phyloP scores from a whole-genome alignment of 2,888 invertebrate species.

The Osedax fenrisi region DNA sequence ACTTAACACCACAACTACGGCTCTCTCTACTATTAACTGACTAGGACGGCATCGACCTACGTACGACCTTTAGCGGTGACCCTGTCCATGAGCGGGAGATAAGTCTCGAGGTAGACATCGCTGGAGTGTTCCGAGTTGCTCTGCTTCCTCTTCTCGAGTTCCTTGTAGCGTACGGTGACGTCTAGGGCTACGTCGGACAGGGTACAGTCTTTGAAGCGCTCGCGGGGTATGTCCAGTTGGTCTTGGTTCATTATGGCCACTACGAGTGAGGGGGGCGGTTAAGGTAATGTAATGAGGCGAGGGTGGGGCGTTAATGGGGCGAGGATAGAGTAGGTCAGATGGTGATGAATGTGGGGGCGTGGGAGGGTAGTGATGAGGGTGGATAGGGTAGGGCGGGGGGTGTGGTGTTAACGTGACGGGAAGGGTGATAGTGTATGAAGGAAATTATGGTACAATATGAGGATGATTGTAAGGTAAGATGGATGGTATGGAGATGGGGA shows the following conservation, averaged over 20 bases:
- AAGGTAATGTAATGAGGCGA: neutral
- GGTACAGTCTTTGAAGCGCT: neutral
- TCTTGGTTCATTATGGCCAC: neutral
- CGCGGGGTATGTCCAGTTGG: neutral
- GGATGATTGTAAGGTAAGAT: too few species aligned
- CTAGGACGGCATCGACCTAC: too few species aligned
- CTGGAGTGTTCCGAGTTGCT: neutral
- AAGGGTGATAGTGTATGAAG: too few species aligned
- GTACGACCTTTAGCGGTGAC: neutral
- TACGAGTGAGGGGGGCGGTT: neutral
- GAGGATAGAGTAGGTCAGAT: too few species aligned
- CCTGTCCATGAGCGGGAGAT: neutral
- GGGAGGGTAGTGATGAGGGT: too few species aligned
- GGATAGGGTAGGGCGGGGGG: too few species aligned
- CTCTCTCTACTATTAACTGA: too few species aligned
- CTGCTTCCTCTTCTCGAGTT: neutral
- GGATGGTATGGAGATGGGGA: too few species aligned
- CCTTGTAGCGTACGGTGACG: neutral
- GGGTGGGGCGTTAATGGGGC: neutral
- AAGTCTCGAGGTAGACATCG: neutral
- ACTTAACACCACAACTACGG: too few species aligned
- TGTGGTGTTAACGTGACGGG: too few species aligned
- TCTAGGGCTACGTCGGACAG: neutral
- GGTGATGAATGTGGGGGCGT: too few species aligned
- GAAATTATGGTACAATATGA: too few species aligned